Conservation (phyloP, 2,113 vertebrate species). For the Mustelus asterias region DNA sequence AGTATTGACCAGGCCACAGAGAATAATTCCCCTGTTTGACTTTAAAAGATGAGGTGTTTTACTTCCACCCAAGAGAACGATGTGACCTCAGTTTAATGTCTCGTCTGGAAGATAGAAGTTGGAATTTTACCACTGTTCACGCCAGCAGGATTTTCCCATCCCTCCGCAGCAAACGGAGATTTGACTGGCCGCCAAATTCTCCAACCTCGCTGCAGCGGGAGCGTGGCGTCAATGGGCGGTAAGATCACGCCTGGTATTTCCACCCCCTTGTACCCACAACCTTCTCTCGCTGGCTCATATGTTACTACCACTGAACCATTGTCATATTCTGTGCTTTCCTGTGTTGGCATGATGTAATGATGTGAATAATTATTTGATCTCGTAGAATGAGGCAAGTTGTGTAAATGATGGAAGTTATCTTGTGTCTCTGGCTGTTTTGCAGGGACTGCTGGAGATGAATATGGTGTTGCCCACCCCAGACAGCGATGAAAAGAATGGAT, state of each 20-base stretch:
- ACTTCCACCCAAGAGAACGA: neutral
- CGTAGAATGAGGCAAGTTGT: neutral
- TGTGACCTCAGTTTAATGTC: neutral
- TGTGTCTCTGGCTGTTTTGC: neutral
- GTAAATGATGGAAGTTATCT: neutral
- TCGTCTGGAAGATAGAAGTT: neutral
- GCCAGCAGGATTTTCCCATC: too few relatives aligned
- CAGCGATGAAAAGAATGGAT: slow-evolving; percentile 70
- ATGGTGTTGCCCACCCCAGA: slow-evolving; percentile 85
- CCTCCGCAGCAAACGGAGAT: too few relatives aligned
- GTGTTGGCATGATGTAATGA: neutral
- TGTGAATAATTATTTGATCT: neutral
- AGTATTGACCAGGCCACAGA: too few relatives aligned
- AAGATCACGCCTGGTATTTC: neutral
- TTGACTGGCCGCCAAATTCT: too few relatives aligned
- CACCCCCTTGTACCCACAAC: neutral
- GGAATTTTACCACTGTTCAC: too few relatives aligned
- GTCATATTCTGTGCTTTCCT: neutral
- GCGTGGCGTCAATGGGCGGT: too few relatives aligned
- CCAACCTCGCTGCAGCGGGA: too few relatives aligned
- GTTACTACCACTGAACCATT: neutral
- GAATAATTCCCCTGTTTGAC: neutral
- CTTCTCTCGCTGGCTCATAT: neutral
- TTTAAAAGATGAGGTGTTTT: neutral
- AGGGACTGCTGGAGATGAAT: slow-evolving; percentile 90